Conservation (phyloP, 2,113 vertebrate species). For the Chaenogobius annularis region DNA sequence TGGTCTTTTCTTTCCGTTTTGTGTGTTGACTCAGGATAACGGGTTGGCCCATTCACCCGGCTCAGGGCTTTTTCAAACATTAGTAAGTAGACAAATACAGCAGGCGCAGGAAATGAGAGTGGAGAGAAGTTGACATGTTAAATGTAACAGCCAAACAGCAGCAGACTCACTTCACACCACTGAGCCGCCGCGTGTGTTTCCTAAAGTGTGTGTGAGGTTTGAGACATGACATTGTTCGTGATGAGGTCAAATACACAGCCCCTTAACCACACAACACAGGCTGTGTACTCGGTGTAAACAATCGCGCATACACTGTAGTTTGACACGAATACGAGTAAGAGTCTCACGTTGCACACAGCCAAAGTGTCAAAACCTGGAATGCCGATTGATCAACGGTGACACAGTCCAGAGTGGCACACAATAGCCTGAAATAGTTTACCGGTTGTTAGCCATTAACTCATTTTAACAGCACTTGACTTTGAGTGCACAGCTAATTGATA, state of each 20-base stretch:
- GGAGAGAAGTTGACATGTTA: conserved; percentile 46
- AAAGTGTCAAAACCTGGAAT: not conserved
- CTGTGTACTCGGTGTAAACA: not conserved
- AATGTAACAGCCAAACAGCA: conserved; percentile 70
- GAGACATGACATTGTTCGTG: conserved; percentile 42
- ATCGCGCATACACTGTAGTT: not conserved
- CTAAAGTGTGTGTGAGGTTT: conserved; percentile 17
- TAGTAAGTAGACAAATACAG: conserved; percentile 33
- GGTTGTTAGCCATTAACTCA: not conserved
- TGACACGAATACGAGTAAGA: not conserved
- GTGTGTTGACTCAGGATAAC: conserved; percentile 34
- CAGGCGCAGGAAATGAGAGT: conserved; percentile 40
- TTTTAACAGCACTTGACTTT: not conserved
- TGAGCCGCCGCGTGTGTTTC: not conserved
- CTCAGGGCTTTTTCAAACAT: conserved; percentile 22
- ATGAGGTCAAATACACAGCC: conserved; percentile 11
- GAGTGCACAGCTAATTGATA: not conserved
- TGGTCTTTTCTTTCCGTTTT: not conserved
- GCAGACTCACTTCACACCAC: conserved; percentile 36
- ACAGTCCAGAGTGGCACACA: not conserved
- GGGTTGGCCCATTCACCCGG: conserved; percentile 32
- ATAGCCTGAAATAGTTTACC: not conserved
- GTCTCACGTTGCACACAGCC: conserved; percentile 13
- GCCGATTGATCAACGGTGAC: not conserved
- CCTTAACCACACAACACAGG: conserved; percentile 8